Evolutionary conservation across 2,113 vertebrate genomes (phyloP), one percentile per base, ranked within the genome.

Genomic region (Pterocles orientalis): DNA sequence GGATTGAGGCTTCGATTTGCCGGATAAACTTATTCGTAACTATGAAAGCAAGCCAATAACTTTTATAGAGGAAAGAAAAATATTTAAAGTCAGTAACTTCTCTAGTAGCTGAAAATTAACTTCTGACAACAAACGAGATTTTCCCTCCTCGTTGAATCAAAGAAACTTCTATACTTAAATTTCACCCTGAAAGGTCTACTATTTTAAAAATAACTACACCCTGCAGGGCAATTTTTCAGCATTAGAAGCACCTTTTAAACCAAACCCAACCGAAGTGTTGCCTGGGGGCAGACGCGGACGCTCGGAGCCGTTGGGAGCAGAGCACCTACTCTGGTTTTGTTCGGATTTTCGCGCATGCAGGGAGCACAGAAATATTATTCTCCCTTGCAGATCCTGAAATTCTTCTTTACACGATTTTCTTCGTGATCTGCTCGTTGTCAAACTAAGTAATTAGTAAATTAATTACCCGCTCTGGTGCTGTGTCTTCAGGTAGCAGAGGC

Each of bases 61-160:
- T 94, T 96, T 97, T 89, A 80, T 75, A 66, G 62, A 41, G 72
- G 68, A 51, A 81, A 86, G 54, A 83, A 83, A 94, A 91, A 91
- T 36, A 72, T 60, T 91, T 90, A 24, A 89, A 97, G 80, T 60
- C 45, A 34, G 15, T 57, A 56, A 85, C 64, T 79, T 81, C 60
- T 91, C 73, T 80, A 61, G 62, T 41, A 65, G 82, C 70, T 79
- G 82, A 82, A 90, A 95, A 96, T 72, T 83, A 57, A 23, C 66
- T 39, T 65, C 65, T 58, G 78, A 80, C 76, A 69, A 20, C 56
- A 48, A 53, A 34, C 7, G 48, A 82, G 60, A 23, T 71, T 92
- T 76, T 39, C 41, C 21, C 41, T 76, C 58, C 29, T 70, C 56
- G 36, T 26, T 18, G 77, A 91, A 72, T 85, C 84, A 77, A 79